Percentiles rank a stretch among this genome's conserved stretches.
Evolutionary conservation across 2,113 vertebrate species (phyloP).

Genomic region (Gasterosteus nipponicus): DNA sequence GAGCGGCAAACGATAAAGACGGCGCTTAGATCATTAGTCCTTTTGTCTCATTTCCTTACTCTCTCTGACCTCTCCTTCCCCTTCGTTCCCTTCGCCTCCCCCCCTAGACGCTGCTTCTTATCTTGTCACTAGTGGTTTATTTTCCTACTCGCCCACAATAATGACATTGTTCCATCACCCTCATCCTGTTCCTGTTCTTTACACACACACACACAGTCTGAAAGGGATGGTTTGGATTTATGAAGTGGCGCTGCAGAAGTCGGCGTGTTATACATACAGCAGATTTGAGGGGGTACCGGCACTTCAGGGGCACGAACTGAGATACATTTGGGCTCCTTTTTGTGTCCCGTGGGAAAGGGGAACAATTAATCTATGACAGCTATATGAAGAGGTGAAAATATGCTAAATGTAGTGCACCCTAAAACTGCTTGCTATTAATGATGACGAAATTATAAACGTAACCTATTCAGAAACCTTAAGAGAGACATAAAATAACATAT

Average conservation of each 20-base stretch:
- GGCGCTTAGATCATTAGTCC: neutral
- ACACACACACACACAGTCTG: slow-evolving; percentile 3
- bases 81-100: slow-evolving; percentile 12
- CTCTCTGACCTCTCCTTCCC: neutral
- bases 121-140: slow-evolving; percentile 53
- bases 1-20: neutral
- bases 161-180: slow-evolving; percentile 46
- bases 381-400: neutral
- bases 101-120: slow-evolving; percentile 38
- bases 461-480: neutral
- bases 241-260: neutral
- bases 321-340: neutral
- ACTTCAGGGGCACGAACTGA: neutral
- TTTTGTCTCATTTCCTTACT: neutral
- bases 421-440: no score
- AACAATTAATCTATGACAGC: neutral
- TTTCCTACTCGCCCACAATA: slow-evolving; percentile 50
- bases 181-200: slow-evolving; percentile 35
- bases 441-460: neutral
- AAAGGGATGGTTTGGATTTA: neutral
- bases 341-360: neutral
- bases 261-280: neutral
- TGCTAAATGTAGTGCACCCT: neutral
- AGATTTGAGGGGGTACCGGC: neutral
- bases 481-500: no score